Conservation (phyloP, 2,797 vertebrate genomes). For the Melanotaenia pygmaea region DNA sequence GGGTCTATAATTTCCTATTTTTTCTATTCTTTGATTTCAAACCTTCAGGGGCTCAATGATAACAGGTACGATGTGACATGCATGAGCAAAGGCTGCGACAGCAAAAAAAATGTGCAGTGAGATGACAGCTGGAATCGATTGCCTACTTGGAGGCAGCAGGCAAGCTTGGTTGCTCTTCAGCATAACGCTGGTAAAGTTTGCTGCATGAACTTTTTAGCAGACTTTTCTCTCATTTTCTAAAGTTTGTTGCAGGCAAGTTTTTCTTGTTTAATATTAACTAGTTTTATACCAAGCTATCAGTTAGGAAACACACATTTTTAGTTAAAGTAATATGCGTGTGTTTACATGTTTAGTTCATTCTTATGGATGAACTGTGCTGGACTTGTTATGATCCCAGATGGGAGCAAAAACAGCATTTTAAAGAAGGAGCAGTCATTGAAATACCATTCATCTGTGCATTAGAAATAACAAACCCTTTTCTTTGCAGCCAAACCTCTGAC, state of each 20-base stretch:
- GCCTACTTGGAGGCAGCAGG: conserved; percentile 3
- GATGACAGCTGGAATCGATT: conserved; percentile 50
- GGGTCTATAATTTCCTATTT: conserved; percentile 33
- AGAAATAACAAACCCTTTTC: conserved; percentile 5
- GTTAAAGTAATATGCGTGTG: neutral
- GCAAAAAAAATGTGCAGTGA: conserved; percentile 27
- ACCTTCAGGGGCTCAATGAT: conserved; percentile 20
- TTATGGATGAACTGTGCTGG: neutral
- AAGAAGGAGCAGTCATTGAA: conserved; percentile 6
- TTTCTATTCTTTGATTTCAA: conserved; percentile 25
- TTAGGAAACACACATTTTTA: conserved; percentile 1
- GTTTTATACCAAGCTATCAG: neutral
- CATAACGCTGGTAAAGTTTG: neutral
- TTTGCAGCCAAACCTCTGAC: conserved; percentile 9
- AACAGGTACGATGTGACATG: conserved; percentile 49
- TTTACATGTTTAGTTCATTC: neutral
- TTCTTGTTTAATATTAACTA: no score
- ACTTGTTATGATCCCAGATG: neutral
- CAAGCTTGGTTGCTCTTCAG: conserved; percentile 17
- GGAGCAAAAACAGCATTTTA: neutral
- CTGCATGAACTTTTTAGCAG: conserved; percentile 9
- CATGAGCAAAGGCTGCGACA: conserved; percentile 41
- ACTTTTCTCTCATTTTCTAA: conserved; percentile 11
- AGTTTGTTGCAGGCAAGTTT: neutral
- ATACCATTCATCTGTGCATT: conserved; percentile 14